Percentiles rank a stretch among this genome's conserved stretches.
Conservation (phyloP, 2,113 vertebrate species). For the Anarhynchus alexandrinus region DNA sequence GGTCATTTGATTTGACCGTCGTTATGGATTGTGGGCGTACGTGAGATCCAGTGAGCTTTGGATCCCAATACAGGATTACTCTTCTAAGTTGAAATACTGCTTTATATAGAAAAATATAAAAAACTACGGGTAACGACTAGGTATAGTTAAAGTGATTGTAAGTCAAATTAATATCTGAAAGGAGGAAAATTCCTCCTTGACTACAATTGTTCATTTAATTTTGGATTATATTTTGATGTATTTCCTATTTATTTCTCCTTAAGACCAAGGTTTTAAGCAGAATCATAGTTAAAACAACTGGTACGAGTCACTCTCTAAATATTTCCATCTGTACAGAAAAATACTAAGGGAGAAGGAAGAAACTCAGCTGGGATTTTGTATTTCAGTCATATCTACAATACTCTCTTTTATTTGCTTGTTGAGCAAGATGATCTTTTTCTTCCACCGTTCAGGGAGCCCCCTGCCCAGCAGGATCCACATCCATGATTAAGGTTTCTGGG, state of each 20-base stretch:
- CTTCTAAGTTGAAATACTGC: neutral
- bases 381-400: neutral
- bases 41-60: neutral
- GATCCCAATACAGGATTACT: neutral
- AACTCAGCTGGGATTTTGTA: neutral
- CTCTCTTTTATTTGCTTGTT: neutral
- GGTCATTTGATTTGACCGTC: neutral
- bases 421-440: neutral
- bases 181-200: neutral
- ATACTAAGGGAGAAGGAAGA: neutral
- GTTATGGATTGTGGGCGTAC: fast-evolving
- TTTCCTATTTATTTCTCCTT: neutral
- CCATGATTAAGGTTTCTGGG: neutral
- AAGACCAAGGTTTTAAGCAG: neutral
- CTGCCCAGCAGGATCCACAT: neutral
- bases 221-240: neutral
- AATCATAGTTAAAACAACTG: neutral
- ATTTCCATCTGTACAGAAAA: neutral
- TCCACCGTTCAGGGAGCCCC: neutral
- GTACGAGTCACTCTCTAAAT: neutral
- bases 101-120: neutral
- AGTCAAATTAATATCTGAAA: neutral
- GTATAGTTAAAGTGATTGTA: fast-evolving
- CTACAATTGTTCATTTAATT: neutral
- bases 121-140: fast-evolving